Percentiles rank a stretch among this genome's conserved stretches.
phyloP scores from a whole-genome alignment of 2,888 invertebrate genomes.

The Villa cingulata region DNA sequence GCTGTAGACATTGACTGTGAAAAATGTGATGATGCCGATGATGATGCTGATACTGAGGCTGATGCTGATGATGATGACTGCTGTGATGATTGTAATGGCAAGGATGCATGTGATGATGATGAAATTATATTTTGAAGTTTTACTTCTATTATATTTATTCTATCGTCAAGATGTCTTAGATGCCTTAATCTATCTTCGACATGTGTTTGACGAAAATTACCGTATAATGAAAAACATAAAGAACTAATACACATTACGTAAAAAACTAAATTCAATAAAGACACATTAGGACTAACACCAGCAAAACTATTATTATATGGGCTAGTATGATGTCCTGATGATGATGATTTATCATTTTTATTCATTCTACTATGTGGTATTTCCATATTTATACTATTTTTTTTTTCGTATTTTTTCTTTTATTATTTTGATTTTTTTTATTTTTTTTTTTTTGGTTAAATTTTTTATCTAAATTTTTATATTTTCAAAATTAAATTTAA shows the following conservation, averaged over 20 bases:
- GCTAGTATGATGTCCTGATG: background rate
- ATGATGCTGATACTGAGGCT: constrained; percentile 8
- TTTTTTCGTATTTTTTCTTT: background rate
- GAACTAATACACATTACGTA: constrained; percentile 34
- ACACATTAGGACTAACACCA: constrained; percentile 15
- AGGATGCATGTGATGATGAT: constrained; percentile 3
- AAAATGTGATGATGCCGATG: constrained; percentile 6
- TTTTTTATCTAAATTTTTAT: background rate
- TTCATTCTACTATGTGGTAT: background rate
- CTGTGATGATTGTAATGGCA: constrained; percentile 1
- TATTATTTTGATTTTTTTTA: too few relatives aligned
- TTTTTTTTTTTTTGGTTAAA: background rate
- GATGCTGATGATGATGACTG: background rate
- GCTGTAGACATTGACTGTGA: constrained; percentile 1
- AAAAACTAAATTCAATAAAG: constrained; percentile 31
- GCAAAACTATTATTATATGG: background rate
- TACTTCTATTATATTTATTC: constrained; percentile 30
- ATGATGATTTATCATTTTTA: background rate
- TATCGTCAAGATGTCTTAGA: constrained; percentile 32
- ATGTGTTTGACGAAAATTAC: constrained; percentile 31
- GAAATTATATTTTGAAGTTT: constrained; percentile 15
- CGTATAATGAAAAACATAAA: constrained; percentile 32
- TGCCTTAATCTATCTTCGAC: constrained; percentile 30
- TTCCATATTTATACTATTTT: background rate
- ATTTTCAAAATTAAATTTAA: too few relatives aligned